Evolutionary conservation across 2,888 invertebrate species (phyloP), one percentile per base, ranked within the genome.

Genomic region (Volucella inanis): DNA sequence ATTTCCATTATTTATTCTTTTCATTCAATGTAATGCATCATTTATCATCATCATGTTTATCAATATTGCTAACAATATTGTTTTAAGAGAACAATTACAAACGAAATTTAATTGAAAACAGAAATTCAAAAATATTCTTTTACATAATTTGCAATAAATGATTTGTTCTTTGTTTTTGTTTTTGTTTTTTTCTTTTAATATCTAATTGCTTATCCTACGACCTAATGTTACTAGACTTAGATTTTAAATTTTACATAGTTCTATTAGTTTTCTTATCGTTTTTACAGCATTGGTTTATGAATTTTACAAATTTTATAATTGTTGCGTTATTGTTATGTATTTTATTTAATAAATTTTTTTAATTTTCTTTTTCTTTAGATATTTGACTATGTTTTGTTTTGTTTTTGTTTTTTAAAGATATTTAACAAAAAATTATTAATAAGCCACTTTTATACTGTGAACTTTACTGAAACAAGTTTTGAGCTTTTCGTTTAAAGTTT

Each of bases 51-150:
- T 67, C 57, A 22, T 76, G 10, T 45, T 14, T 14, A 22, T 68
- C 81, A 81, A 77, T 85, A 85, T 72, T 85, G 76, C 47, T 77
- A 77, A 81, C 81, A 85, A 81, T 76, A 67, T 85, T 76, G 39
- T 84, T 76, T 54, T 61, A 4, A 14, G 45, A 67, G 62, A 78
- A 83, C 78, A 72, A 83, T 71, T 54, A 18, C 11, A 76, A 75
- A 52, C 54, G 72, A 80, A 76, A 68, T 57, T n/a, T 22, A 76
- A 68, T 57, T n/a, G 15, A 76, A 67, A 85, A 68, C 38, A 31
- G 18, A 68, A 50, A 49, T 38, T 43, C 31, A 74, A 50, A 57
- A 70, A 72, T 72, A 68, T 52, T 38, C 64, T 71, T 71, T 61
- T 76, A n/a, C 72, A 74, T 68, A 75, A 22, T 79, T 70, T 70